Evolutionary conservation across 2,888 invertebrate genomes (phyloP).

Genomic region (Dasysyrphus tricinctus): DNA sequence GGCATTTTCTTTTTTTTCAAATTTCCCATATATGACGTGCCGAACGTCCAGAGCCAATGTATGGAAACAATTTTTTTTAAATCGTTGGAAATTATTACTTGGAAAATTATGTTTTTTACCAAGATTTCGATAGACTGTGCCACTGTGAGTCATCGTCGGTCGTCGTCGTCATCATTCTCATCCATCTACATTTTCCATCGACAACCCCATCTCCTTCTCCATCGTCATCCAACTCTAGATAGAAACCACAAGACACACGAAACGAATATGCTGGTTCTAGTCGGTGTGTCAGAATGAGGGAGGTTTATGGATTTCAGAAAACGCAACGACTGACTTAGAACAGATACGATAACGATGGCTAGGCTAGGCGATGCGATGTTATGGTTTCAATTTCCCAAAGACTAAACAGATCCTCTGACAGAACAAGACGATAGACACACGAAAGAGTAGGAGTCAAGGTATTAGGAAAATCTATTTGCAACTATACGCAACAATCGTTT

Average conservation of each 20-base stretch:
- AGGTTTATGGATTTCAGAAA: conserved; percentile 36
- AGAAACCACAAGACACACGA: conserved; percentile 29
- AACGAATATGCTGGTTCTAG: conserved; percentile 34
- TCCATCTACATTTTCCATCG: conserved; percentile 21
- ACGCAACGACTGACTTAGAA: conserved; percentile 55
- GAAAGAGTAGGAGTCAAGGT: conserved; percentile 50
- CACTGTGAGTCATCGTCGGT: not conserved
- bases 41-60: no score
- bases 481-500: conserved; percentile 59
- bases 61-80: no score
- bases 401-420: conserved; percentile 58
- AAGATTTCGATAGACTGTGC: not conserved
- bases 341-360: conserved; percentile 53
- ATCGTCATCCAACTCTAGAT: not conserved
- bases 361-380: conserved; percentile 55
- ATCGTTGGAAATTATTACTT: no score
- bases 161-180: conserved; percentile 13
- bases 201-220: conserved; percentile 1
- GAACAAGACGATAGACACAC: conserved; percentile 21
- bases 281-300: conserved; percentile 14
- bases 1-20: no score
- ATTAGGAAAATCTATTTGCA: conserved; percentile 66
- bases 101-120: no score
- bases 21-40: no score
- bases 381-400: conserved; percentile 69